Evolutionary conservation across 2,113 vertebrate genomes (phyloP), one percentile per base, ranked within the genome.

Genomic region (Catharus bicknelli): DNA sequence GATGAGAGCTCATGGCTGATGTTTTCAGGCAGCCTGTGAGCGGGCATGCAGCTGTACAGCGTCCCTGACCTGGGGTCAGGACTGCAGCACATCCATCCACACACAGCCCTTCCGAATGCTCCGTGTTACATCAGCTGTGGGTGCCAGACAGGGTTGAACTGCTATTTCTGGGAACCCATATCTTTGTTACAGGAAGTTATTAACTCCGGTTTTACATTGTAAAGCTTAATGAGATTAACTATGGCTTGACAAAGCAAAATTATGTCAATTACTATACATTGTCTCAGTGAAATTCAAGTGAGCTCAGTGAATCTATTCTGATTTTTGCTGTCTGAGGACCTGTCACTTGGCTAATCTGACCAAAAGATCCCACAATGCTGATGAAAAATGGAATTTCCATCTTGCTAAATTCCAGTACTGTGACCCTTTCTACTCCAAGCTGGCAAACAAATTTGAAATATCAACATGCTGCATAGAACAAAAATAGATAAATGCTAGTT

Each of bases 81-180:
- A 17, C 69, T 55, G 30, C 72, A 90, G 89, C 78, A 38, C 32
- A 10, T 66, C 63, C 29, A 25, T 27, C 26, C 5, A 2, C n/a
- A 19, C 36, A 5, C 1, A 0, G 59, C 68, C 61, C 57, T 74
- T 32, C 59, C 0, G 0, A 81, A 38, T 6, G 11, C 23, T 42
- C 74, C 0, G 0, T 0, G 0, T 40, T 50, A 57, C 36, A 85
- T 13, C 42, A 72, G 69, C 70, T 17, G 6, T 5, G 42, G 23
- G 9, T 57, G 90, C 36, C 81, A 89, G 57, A 27, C 5, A 29
- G 54, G 9, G 3, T 16, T 89, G 15, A 61, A 55, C 21, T 22
- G 36, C 53, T 43, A 40, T 13, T 5, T 3, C 30, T 64, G 42
- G 66, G 26, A 87, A 59, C 17, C 36, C 55, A 36, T 1, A 3